phyloP scores from a whole-genome alignment of 2,888 invertebrate species.

The Synergus laeviventris region DNA sequence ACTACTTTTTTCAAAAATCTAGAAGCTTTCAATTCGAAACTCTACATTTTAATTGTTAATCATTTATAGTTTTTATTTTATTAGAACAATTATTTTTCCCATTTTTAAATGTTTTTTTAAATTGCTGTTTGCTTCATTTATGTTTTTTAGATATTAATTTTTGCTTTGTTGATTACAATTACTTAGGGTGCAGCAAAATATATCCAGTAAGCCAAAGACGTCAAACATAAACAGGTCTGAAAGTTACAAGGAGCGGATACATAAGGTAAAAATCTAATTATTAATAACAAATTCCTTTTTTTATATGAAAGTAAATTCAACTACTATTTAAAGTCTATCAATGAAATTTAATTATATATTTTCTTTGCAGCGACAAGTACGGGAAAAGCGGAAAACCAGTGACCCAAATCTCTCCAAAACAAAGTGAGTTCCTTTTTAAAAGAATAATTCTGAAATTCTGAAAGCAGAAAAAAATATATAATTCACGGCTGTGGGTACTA shows the following conservation, averaged over 20 bases:
- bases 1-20: too few relatives aligned
- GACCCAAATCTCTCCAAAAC: conserved; percentile 87
- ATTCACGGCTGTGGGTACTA: background rate
- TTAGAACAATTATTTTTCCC: background rate
- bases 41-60: background rate
- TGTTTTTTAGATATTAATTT: conserved; percentile 56
- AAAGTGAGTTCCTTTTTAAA: conserved; percentile 77
- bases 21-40: too few relatives aligned
- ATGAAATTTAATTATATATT: conserved; percentile 4
- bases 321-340: background rate
- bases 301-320: background rate
- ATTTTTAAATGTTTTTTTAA: conserved; percentile 38
- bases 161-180: conserved; percentile 57
- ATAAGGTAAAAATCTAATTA: conserved; percentile 72
- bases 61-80: background rate
- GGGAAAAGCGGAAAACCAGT: conserved; percentile 86
- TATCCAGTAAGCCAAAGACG: conserved; percentile 76
- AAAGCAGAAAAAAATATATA: background rate
- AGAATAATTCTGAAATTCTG: background rate
- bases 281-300: background rate
- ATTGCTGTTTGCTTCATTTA: background rate
- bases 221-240: conserved; percentile 82
- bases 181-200: conserved; percentile 74
- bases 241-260: conserved; percentile 84
- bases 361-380: conserved; percentile 80